Percentiles rank a stretch among this genome's conserved stretches.
Conservation (phyloP, 2,888 invertebrate species). For the Theretra japonica region DNA sequence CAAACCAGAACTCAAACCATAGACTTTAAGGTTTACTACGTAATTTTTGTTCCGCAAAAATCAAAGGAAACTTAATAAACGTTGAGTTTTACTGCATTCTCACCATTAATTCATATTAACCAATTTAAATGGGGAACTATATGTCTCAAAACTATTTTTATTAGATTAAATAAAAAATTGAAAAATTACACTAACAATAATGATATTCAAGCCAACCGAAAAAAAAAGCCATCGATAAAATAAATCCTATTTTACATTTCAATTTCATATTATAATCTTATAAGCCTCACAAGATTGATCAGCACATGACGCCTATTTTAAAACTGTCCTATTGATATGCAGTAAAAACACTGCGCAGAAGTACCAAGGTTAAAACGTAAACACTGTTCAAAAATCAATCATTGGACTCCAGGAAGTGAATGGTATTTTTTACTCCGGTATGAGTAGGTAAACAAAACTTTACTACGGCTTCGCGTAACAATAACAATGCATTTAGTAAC, state of each 20-base stretch:
- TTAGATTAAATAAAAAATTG: no score
- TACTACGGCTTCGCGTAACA: neutral
- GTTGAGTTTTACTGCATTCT: no score
- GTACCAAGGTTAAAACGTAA: conserved; percentile 27
- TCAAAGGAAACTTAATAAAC: no score
- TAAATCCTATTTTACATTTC: neutral
- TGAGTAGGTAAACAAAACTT: conserved; percentile 15
- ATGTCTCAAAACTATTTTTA: no score
- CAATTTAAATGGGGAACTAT: no score
- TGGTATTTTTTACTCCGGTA: conserved; percentile 10
- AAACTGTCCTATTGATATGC: conserved; percentile 15
- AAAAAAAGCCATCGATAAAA: no score
- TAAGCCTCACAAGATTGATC: neutral
- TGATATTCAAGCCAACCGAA: no score
- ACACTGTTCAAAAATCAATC: conserved; percentile 33
- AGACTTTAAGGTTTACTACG: no score
- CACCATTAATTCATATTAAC: no score
- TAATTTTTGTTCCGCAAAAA: no score
- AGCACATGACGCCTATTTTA: neutral
- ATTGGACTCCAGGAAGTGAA: conserved; percentile 36
- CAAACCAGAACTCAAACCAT: no score
- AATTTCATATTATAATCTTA: neutral
- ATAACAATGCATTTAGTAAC: neutral
- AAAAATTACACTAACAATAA: no score
- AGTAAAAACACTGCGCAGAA: conserved; percentile 30